These are phyloP conservation scores for Tortricodes alternella DNA, from an alignment of 2,888 invertebrate species.

Conservation along the genomic window DNA sequence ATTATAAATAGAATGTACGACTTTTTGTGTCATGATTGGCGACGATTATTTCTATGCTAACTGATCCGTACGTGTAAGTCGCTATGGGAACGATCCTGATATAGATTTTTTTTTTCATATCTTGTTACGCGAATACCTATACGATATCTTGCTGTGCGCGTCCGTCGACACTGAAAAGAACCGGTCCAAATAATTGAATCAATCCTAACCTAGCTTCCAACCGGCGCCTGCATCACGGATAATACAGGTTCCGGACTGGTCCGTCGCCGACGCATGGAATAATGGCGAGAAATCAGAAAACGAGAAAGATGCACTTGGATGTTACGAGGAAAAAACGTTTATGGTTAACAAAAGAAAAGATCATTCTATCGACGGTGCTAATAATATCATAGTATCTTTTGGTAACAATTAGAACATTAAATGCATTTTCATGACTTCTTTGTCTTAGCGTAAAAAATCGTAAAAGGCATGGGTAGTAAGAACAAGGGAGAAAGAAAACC, in stretches of 20 bases:
- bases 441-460: no score
- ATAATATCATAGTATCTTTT: no score
- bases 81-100: conserved; percentile 8
- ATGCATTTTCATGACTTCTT: no score
- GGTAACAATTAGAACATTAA: no score
- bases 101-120: not conserved
- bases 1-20: not conserved
- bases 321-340: not conserved
- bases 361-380: not conserved
- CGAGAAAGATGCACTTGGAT: not conserved
- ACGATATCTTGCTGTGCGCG: not conserved
- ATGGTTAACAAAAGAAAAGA: not conserved
- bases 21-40: conserved; percentile 9
- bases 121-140: not conserved
- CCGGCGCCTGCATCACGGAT: conserved; percentile 17
- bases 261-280: not conserved
- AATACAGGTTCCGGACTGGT: conserved; percentile 17
- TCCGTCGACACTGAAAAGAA: conserved; percentile 27
- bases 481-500: no score
- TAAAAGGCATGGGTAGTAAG: no score
- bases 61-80: conserved; percentile 1
- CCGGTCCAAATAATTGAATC: conserved; percentile 29
- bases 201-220: conserved; percentile 27
- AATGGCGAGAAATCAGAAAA: not conserved
- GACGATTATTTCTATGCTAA: not conserved